These are phyloP conservation scores for Chondrosia reniformis DNA, from an alignment of 37 sponge, comb jelly and placozoan genomes.

Conservation along the genomic window DNA sequence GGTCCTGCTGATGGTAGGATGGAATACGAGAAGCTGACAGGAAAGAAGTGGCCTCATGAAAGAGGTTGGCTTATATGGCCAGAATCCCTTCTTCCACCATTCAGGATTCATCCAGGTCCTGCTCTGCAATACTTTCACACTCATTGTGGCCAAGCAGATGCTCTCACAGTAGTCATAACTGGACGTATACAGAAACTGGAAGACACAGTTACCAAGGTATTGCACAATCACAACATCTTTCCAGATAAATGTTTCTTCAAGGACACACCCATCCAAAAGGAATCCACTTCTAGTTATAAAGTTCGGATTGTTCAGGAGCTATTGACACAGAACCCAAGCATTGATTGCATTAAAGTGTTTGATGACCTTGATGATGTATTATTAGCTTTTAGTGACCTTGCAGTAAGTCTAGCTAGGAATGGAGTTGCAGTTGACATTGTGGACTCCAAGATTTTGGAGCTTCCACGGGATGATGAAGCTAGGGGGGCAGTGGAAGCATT, in stretches of 20 bases:
- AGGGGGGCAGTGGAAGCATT: slow-evolving; percentile 9
- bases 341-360: slow-evolving; percentile 61
- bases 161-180: slow-evolving; percentile 67
- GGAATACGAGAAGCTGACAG: slow-evolving; percentile 56
- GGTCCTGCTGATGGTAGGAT: slow-evolving; percentile 51
- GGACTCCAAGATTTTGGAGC: slow-evolving; percentile 39
- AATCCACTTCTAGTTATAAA: slow-evolving; percentile 53
- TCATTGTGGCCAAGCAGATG: slow-evolving; percentile 44
- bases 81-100: slow-evolving; percentile 76
- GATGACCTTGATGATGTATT: slow-evolving; percentile 73
- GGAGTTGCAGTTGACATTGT: slow-evolving; percentile 59
- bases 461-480: not conserved
- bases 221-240: slow-evolving; percentile 39
- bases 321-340: slow-evolving; percentile 37
- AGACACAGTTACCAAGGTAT: slow-evolving; percentile 30
- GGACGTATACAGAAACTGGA: slow-evolving; percentile 43
- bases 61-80: slow-evolving; percentile 54
- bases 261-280: slow-evolving; percentile 17
- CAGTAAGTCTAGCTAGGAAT: not conserved
- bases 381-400: slow-evolving; percentile 38
- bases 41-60: slow-evolving; percentile 61
- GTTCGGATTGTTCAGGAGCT: slow-evolving; percentile 38
- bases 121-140: slow-evolving; percentile 54
- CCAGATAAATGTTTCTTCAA: slow-evolving; percentile 60
- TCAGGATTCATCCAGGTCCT: slow-evolving; percentile 65